A percentile compares a stretch with the other conserved stretches of the same genome.
Conservation (phyloP, 1,140 invertebrate species). For the Neodiprion virginianus region DNA sequence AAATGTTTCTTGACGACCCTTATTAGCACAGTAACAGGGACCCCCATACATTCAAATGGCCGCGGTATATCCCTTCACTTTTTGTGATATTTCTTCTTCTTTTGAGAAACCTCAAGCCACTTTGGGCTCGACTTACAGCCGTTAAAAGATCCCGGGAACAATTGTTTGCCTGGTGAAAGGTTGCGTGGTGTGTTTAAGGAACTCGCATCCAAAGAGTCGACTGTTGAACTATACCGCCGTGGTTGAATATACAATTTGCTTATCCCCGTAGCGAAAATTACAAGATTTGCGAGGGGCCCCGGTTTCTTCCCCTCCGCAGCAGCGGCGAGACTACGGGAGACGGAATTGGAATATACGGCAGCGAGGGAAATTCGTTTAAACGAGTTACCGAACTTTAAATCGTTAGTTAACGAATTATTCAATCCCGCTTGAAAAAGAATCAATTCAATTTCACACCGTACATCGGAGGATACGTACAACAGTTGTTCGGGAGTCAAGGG, state of each 20-base stretch:
- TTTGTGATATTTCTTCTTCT: neutral
- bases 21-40: conserved; percentile 10
- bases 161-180: neutral
- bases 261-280: too few relatives aligned
- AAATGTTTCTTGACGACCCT: conserved; percentile 12
- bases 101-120: neutral
- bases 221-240: too few relatives aligned
- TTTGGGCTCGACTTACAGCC: neutral
- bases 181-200: too few relatives aligned
- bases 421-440: neutral
- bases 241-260: too few relatives aligned
- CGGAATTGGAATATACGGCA: too few relatives aligned
- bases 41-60: neutral
- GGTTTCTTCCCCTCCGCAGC: too few relatives aligned
- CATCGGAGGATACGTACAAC: neutral
- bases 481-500: neutral
- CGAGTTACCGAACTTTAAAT: too few relatives aligned
- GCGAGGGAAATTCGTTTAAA: too few relatives aligned
- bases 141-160: neutral
- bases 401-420: neutral
- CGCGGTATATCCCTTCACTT: neutral
- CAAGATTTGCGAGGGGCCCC: too few relatives aligned
- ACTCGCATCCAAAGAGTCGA: too few relatives aligned
- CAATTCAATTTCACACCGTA: neutral
- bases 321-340: too few relatives aligned